These are phyloP conservation scores for Hesperophylax magnus DNA, from an alignment of 1,140 invertebrate genomes.

Conservation along the genomic window DNA sequence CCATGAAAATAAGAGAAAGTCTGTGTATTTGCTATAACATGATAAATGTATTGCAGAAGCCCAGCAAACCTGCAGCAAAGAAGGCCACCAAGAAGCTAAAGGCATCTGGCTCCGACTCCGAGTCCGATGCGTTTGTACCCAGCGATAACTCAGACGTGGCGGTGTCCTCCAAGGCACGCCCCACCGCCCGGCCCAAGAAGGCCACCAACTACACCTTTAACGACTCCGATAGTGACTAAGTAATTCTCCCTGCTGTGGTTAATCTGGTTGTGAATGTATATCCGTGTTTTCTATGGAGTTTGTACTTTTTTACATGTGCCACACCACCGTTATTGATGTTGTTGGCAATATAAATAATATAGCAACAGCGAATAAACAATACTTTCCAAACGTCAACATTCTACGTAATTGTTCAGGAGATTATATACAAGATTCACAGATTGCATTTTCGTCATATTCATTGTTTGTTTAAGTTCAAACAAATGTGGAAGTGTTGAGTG, in stretches of 20 bases:
- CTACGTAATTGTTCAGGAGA: too few species aligned
- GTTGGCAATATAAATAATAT: too few species aligned
- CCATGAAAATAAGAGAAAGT: too few species aligned
- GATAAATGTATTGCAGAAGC: not conserved
- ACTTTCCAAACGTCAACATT: too few species aligned
- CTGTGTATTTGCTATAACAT: too few species aligned
- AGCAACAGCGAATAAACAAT: too few species aligned
- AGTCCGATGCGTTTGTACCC: constrained; percentile 52
- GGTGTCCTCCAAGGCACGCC: constrained; percentile 31
- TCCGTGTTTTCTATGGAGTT: not conserved
- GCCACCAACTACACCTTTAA: constrained; percentile 63
- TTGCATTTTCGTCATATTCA: too few species aligned
- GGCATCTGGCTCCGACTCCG: constrained; percentile 58
- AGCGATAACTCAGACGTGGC: constrained; percentile 44
- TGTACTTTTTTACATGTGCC: not conserved
- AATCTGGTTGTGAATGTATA: not conserved
- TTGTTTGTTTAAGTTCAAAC: too few species aligned
- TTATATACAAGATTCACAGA: too few species aligned
- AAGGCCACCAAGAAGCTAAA: constrained; percentile 59
- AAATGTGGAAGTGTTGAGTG: too few species aligned
- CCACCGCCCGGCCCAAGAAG: constrained; percentile 56
- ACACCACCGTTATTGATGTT: too few species aligned
- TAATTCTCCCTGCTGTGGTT: not conserved
- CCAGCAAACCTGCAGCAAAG: constrained; percentile 64
- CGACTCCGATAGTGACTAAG: constrained; percentile 58